Evolutionary conservation across 2,797 vertebrate species (phyloP).

Genomic region (Falco columbarius): DNA sequence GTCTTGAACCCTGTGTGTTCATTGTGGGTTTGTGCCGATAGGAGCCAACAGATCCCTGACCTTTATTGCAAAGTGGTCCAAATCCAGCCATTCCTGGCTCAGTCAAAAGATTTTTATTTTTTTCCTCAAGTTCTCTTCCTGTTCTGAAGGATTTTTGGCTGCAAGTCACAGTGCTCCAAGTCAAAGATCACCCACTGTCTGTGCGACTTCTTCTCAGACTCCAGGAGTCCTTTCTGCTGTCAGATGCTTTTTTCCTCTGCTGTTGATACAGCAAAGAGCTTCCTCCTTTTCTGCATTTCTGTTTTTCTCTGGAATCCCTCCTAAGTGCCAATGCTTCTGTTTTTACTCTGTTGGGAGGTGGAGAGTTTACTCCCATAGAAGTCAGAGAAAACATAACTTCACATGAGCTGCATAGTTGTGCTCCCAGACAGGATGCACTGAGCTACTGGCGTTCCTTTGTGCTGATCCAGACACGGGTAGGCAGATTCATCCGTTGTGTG

Average conservation of each 20-base stretch:
- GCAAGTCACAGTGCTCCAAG: neutral
- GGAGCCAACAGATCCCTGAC: neutral
- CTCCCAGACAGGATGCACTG: neutral
- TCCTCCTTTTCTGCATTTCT: neutral
- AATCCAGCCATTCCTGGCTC: neutral
- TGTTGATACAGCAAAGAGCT: neutral
- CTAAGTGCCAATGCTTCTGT: neutral
- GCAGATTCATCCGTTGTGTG: neutral
- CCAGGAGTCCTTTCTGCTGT: neutral
- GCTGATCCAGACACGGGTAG: neutral
- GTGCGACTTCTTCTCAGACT: neutral
- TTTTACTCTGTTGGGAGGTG: fast-evolving
- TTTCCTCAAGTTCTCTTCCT: neutral
- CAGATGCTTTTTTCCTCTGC: neutral
- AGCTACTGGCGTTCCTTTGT: neutral
- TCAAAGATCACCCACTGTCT: neutral
- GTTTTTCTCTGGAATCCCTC: neutral
- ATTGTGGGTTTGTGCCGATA: neutral
- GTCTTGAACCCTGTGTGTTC: neutral
- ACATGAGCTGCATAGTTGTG: neutral
- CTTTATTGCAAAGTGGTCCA: neutral
- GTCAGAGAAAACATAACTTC: neutral
- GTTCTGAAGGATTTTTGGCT: neutral
- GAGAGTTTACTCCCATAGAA: neutral
- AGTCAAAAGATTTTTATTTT: neutral